phyloP scores from a whole-genome alignment of 2,888 invertebrate species.

The Craniophora ligustri region DNA sequence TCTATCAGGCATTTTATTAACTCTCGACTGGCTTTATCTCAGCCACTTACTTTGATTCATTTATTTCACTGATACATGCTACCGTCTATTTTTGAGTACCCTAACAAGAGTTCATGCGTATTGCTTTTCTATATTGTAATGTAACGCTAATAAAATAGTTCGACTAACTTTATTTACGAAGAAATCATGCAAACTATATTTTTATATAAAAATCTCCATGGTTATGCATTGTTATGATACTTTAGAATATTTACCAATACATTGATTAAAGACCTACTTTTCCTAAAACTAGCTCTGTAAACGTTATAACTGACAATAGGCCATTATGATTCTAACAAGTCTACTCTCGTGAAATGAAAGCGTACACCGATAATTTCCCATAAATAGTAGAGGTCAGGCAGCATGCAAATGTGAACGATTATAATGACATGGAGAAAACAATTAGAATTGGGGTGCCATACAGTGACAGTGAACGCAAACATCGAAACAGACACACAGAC shows the following conservation, averaged over 20 bases:
- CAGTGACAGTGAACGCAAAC: conserved; percentile 86
- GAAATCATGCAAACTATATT: conserved; percentile 61
- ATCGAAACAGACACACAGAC: conserved; percentile 87
- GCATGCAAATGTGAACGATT: conserved; percentile 82
- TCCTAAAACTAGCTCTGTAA: conserved; percentile 45
- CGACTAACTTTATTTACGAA: conserved; percentile 41
- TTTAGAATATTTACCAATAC: conserved; percentile 31
- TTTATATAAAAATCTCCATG: conserved; percentile 46
- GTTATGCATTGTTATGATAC: conserved; percentile 30
- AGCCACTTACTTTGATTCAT: conserved; percentile 12
- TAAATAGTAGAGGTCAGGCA: conserved; percentile 72
- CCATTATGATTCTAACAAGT: conserved; percentile 38
- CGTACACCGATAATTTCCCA: conserved; percentile 62
- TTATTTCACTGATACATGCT: conserved; percentile 63
- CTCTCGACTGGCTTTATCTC: conserved; percentile 11
- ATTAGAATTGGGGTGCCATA: conserved; percentile 78
- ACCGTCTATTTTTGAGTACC: conserved; percentile 55
- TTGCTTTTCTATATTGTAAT: conserved; percentile 35
- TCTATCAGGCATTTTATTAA: conserved; percentile 8
- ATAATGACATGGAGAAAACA: conserved; percentile 73
- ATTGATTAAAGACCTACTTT: conserved; percentile 45
- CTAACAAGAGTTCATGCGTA: conserved; percentile 50
- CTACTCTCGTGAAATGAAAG: conserved; percentile 45
- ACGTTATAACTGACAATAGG: conserved; percentile 41
- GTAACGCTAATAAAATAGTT: conserved; percentile 45